Evolutionary conservation across 2,113 vertebrate genomes (phyloP).

Genomic region (Micromys minutus): DNA sequence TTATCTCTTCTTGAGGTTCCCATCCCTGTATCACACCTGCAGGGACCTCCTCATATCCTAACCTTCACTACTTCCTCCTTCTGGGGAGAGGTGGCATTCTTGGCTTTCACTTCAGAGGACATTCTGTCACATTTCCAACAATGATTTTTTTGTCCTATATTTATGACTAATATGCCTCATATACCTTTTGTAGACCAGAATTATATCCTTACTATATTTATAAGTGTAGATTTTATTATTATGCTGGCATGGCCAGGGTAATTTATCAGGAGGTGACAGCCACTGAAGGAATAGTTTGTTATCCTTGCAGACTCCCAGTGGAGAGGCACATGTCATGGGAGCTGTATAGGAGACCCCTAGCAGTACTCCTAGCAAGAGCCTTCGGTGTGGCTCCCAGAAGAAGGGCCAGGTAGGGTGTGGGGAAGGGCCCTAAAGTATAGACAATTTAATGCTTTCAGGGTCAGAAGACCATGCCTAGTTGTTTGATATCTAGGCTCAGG

Average conservation of each 20-base stretch:
- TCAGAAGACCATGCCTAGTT: neutral
- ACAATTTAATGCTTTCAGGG: neutral
- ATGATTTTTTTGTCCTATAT: neutral
- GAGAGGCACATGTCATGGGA: neutral
- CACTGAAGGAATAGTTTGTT: neutral
- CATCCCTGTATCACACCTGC: neutral
- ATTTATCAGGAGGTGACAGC: neutral
- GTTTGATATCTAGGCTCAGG: neutral
- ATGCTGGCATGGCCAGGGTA: neutral
- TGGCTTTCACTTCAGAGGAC: neutral
- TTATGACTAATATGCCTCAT: neutral
- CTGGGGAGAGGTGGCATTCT: neutral
- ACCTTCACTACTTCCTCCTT: neutral
- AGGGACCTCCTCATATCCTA: neutral
- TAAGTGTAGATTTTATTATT: conserved; percentile 1
- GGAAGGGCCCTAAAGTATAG: neutral
- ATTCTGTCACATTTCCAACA: conserved; percentile 3
- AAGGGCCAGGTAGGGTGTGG: neutral
- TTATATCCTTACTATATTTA: neutral
- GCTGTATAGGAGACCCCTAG: neutral
- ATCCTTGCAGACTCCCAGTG: neutral
- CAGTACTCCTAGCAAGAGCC: neutral
- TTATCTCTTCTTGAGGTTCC: neutral
- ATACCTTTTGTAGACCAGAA: neutral
- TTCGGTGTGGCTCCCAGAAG: neutral